A percentile compares a stretch with the other conserved stretches of the same genome.
These are phyloP conservation scores for Pegoplata infirma DNA, from an alignment of 2,888 invertebrate genomes.

Conservation along the genomic window DNA sequence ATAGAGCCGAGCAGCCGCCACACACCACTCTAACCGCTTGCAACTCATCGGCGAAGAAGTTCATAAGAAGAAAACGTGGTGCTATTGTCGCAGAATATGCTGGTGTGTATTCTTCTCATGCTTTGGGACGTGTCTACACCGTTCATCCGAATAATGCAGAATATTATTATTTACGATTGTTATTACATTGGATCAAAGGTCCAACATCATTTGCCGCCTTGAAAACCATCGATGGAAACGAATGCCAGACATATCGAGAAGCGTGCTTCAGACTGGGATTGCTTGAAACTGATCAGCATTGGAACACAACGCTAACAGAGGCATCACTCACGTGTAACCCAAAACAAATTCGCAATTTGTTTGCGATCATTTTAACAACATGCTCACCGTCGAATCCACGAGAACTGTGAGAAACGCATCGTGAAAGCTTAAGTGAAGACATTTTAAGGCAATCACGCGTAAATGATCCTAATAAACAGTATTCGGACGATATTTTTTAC, in stretches of 20 bases:
- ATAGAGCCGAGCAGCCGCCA: slow-evolving; percentile 50
- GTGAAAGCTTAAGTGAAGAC: background rate
- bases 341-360: slow-evolving; percentile 30
- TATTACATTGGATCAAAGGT: background rate
- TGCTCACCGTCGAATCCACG: slow-evolving; percentile 19
- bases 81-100: slow-evolving; percentile 65
- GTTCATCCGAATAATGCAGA: slow-evolving; percentile 25
- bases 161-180: slow-evolving; percentile 24
- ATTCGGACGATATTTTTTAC: no score
- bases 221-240: slow-evolving; percentile 7
- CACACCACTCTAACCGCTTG: slow-evolving; percentile 62
- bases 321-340: slow-evolving; percentile 6
- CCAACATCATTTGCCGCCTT: slow-evolving; percentile 21
- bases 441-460: background rate
- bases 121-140: slow-evolving; percentile 26
- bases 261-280: slow-evolving; percentile 17
- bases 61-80: slow-evolving; percentile 69
- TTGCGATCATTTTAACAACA: slow-evolving; percentile 25
- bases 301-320: slow-evolving; percentile 21
- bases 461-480: slow-evolving; percentile 16
- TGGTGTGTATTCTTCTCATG: slow-evolving; percentile 28
- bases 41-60: slow-evolving; percentile 70
- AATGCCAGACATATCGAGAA: slow-evolving; percentile 22
- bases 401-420: slow-evolving; percentile 30
- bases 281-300: slow-evolving; percentile 30